These are phyloP conservation scores for Sebastes schlegelii DNA, from an alignment of 2,113 vertebrate species.

Conservation along the genomic window DNA sequence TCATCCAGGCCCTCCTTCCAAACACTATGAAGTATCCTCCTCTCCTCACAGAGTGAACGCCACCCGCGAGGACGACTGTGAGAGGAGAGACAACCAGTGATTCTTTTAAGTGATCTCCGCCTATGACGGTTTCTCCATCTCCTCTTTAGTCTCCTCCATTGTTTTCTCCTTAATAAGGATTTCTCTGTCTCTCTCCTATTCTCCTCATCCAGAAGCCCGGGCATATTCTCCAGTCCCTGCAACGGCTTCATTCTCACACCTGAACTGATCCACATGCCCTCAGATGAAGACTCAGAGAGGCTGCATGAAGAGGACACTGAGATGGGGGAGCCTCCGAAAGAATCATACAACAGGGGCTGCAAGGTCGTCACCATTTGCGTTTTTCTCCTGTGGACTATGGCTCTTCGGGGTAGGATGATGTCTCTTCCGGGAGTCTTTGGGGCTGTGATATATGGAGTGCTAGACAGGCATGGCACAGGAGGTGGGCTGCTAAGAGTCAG, in stretches of 20 bases:
- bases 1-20: slow-evolving; percentile 95
- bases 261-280: background rate
- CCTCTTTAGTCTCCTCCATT: slow-evolving; percentile 83
- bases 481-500: slow-evolving; percentile 87
- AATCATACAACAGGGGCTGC: background rate
- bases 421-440: slow-evolving; percentile 97
- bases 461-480: slow-evolving; percentile 85
- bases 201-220: slow-evolving; percentile 74
- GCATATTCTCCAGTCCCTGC: slow-evolving; percentile 91
- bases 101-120: slow-evolving; percentile 68
- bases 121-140: slow-evolving; percentile 81
- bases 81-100: slow-evolving; percentile 68
- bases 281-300: slow-evolving; percentile 54
- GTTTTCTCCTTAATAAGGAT: slow-evolving; percentile 78
- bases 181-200: slow-evolving; percentile 38
- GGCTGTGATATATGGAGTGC: slow-evolving; percentile 84
- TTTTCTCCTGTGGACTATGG: slow-evolving; percentile 56
- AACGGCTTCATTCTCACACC: slow-evolving; percentile 69
- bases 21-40: slow-evolving; percentile 91
- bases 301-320: slow-evolving; percentile 49
- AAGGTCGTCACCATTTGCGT: background rate
- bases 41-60: slow-evolving; percentile 90
- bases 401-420: slow-evolving; percentile 83
- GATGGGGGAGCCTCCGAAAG: slow-evolving; percentile 32
- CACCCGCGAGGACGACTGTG: slow-evolving; percentile 77